Conservation (phyloP, 2,113 vertebrate species). For the Neotragus pygmaeus region DNA sequence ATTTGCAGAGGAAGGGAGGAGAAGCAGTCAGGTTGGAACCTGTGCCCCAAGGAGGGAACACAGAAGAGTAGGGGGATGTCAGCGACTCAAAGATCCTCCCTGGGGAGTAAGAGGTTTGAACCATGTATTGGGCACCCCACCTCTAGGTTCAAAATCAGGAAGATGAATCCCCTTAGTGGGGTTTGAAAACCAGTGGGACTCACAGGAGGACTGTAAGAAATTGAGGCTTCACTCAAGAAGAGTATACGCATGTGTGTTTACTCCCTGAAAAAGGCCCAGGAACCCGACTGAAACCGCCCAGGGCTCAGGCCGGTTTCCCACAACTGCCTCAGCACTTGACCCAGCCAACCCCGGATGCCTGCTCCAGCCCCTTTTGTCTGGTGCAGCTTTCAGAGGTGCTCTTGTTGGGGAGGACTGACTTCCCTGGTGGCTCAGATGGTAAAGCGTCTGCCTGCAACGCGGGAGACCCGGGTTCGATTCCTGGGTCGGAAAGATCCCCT, state of each 20-base stretch:
- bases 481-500: no score
- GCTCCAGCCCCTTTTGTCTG: background rate
- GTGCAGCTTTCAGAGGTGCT: background rate
- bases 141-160: background rate
- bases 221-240: background rate
- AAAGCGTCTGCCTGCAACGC: no score
- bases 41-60: background rate
- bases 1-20: background rate
- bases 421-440: no score
- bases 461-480: no score
- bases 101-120: background rate
- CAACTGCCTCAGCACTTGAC: background rate
- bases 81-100: background rate
- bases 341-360: background rate
- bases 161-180: background rate
- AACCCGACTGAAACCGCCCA: background rate
- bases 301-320: background rate
- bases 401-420: background rate
- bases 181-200: background rate
- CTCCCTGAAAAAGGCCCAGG: background rate
- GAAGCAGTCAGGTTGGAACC: background rate
- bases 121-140: background rate
- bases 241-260: background rate
- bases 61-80: background rate
- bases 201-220: background rate